Evolutionary conservation across 2,888 invertebrate genomes (phyloP), one percentile per base, ranked within the genome.

Genomic region (Trissolcus japonicus): DNA sequence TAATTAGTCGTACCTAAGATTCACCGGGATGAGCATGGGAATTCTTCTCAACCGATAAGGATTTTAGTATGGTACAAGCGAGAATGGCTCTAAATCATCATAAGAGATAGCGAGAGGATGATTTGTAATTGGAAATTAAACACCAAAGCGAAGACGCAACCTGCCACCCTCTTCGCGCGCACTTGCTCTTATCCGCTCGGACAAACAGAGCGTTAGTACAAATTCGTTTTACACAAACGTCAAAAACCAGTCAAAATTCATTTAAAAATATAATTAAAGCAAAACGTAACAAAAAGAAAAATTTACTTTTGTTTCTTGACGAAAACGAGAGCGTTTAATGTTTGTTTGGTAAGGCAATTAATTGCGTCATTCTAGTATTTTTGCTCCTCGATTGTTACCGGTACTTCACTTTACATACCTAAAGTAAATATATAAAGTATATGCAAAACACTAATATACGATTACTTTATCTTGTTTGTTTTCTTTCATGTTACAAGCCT

Each of bases 391-490:
- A 74, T 61, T 67, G 43, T 72, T 68, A 21, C 62, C 78, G 57
- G 69, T 84, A 85, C 81, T 81, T 83, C 83, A 84, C 82, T 86
- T 86, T 87, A 85, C 83, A 86, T 83, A 80, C 84, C 86, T 88
- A 88, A 84, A 87, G 84, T 88, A 88, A 87, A 87, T 86, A 85
- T 87, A 87, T 88, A 88, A 88, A 87, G 88, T 88, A 88, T 89
- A 88, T 88, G 88, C 88, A 88, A 88, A 89, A 88, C 89, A 88
- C 87, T 89, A 88, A 88, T 88, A 88, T 88, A 87, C 85, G 88
- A 84, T 88, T 88, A 88, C 82, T 88, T 87, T 87, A 69, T 78
- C 61, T 63, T 68, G 72, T 76, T 51, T 51, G 51, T 51, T 63
- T 87, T 86, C 85, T 86, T 87, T 82, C 87, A 88, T 89, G 88